Conservation (phyloP, 2,113 vertebrate genomes). For the Picathartes gymnocephalus region DNA sequence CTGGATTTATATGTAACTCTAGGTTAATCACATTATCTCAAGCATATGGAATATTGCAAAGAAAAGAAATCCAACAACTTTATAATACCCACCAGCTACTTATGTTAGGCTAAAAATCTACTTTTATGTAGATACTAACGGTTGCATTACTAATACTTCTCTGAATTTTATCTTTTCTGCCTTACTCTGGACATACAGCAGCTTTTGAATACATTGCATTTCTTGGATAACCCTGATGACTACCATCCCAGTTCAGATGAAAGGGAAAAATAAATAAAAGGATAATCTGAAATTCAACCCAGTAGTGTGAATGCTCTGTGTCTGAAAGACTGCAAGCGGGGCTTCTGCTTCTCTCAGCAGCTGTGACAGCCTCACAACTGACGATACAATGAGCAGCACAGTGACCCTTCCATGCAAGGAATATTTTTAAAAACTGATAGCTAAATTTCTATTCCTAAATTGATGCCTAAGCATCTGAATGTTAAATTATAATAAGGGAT, state of each 20-base stretch:
- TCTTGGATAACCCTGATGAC: neutral
- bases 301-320: neutral
- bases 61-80: neutral
- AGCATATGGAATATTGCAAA: neutral
- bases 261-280: neutral
- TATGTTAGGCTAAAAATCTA: neutral
- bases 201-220: neutral
- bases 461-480: neutral
- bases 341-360: neutral
- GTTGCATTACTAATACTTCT: neutral
- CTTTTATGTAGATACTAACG: neutral
- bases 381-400: neutral
- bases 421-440: neutral
- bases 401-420: neutral
- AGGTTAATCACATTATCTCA: neutral
- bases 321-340: neutral
- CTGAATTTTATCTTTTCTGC: neutral
- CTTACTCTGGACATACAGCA: neutral
- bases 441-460: neutral
- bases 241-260: neutral
- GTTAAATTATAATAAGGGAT: neutral
- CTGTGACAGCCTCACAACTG: neutral
- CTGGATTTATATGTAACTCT: neutral
- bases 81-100: neutral
- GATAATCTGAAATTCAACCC: neutral